Conservation (phyloP, 2,113 vertebrate species). For the Poecile atricapillus region DNA sequence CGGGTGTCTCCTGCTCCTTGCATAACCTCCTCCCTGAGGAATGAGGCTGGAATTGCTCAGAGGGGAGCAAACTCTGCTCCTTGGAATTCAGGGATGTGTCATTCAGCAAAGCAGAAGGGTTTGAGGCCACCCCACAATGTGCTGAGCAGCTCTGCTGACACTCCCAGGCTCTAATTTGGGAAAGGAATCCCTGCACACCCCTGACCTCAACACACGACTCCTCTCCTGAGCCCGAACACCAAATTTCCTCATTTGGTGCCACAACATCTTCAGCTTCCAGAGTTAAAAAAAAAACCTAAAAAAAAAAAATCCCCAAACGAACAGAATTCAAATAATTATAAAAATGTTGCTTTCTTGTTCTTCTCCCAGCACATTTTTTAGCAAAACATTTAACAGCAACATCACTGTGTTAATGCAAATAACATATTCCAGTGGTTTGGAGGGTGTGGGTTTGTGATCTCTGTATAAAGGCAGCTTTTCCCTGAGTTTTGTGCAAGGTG, state of each 20-base stretch:
- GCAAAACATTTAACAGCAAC: background rate
- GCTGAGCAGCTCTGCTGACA: background rate
- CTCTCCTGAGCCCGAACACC: background rate
- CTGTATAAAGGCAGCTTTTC: background rate
- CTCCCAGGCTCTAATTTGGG: background rate
- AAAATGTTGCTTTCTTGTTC: background rate
- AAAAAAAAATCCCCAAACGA: background rate
- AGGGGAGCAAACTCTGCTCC: background rate
- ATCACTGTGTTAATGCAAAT: background rate
- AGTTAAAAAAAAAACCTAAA: fast-evolving
- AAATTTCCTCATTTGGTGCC: background rate
- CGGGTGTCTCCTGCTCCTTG: background rate
- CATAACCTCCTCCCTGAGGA: background rate
- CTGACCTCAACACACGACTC: background rate
- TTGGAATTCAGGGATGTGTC: background rate
- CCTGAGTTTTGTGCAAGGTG: background rate
- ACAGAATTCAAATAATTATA: background rate
- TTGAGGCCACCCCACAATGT: background rate
- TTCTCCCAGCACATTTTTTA: background rate
- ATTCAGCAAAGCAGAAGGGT: background rate
- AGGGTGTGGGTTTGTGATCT: fast-evolving
- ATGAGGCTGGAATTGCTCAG: background rate
- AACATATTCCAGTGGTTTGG: background rate
- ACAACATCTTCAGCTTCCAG: too few species aligned
- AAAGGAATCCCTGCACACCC: background rate